A percentile compares a stretch with the other conserved stretches of the same genome.
phyloP scores from a whole-genome alignment of 2,888 invertebrate species.

The Dromius quadrimaculatus region DNA sequence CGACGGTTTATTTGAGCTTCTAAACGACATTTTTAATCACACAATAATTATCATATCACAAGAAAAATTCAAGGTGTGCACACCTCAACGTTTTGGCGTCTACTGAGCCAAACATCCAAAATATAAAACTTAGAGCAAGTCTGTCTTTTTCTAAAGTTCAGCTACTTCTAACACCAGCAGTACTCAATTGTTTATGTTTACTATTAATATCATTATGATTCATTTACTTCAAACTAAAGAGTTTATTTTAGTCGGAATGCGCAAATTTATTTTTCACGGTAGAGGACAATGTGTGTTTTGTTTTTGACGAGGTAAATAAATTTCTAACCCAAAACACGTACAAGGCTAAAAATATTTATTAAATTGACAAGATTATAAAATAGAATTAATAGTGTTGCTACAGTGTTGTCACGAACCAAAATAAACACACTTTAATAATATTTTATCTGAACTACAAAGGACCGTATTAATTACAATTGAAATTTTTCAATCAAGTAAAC shows the following conservation, averaged over 20 bases:
- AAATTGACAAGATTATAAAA: no score
- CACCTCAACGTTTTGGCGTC: constrained; percentile 24
- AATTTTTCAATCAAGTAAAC: no score
- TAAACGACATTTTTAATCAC: constrained; percentile 60
- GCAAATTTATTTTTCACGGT: constrained; percentile 29
- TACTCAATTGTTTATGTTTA: constrained; percentile 29
- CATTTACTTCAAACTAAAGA: constrained; percentile 26
- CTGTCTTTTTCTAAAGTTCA: constrained; percentile 36
- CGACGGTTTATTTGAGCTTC: constrained; percentile 60
- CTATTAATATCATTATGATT: constrained; percentile 37
- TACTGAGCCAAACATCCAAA: constrained; percentile 33
- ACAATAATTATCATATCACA: constrained; percentile 21
- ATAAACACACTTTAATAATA: no score
- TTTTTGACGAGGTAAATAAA: constrained; percentile 9
- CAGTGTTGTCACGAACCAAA: no score
- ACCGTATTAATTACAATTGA: no score
- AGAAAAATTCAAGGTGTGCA: constrained; percentile 31
- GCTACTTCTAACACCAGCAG: constrained; percentile 30
- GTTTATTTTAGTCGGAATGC: constrained; percentile 27
- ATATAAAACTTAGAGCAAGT: constrained; percentile 31
- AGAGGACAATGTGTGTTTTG: constrained; percentile 36
- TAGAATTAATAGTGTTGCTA: no score
- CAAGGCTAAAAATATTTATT: no score
- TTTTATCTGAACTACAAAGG: no score
- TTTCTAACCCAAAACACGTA: no score